Conservation (phyloP, 2,113 vertebrate species). For the Garra rufa region DNA sequence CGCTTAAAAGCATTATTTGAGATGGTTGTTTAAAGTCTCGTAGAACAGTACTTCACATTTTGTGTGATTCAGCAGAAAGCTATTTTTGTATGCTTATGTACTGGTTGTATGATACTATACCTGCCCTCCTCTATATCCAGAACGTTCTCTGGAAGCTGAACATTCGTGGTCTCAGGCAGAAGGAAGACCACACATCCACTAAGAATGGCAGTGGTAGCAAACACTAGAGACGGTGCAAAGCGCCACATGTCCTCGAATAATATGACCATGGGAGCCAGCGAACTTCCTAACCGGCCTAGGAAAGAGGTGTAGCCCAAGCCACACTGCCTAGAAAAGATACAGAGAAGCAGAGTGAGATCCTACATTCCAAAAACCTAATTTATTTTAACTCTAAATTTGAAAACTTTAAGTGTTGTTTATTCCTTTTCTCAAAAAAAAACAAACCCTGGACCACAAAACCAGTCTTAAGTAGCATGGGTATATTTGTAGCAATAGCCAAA, state of each 20-base stretch:
- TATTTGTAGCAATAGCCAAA: no score
- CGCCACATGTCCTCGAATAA: conserved; percentile 70
- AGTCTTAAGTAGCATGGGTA: no score
- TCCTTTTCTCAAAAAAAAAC: neutral
- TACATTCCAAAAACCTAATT: neutral
- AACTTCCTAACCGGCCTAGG: conserved; percentile 68
- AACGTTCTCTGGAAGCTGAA: conserved; percentile 67
- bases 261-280: conserved; percentile 69
- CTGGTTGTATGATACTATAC: conserved; percentile 52
- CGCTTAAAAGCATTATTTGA: neutral
- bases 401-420: neutral
- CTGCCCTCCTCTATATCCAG: conserved; percentile 70
- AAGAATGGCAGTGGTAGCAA: conserved; percentile 62
- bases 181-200: conserved; percentile 70
- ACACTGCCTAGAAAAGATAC: conserved; percentile 62
- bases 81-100: neutral
- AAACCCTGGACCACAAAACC: no score
- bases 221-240: conserved; percentile 64
- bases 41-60: neutral
- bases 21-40: neutral
- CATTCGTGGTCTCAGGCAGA: conserved; percentile 70
- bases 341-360: neutral
- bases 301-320: conserved; percentile 72
- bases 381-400: neutral
- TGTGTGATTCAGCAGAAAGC: conserved; percentile 21